A percentile compares a stretch with the other conserved stretches of the same genome.
Conservation (phyloP, 2,888 invertebrate genomes). For the Stenotaenia linearis region DNA sequence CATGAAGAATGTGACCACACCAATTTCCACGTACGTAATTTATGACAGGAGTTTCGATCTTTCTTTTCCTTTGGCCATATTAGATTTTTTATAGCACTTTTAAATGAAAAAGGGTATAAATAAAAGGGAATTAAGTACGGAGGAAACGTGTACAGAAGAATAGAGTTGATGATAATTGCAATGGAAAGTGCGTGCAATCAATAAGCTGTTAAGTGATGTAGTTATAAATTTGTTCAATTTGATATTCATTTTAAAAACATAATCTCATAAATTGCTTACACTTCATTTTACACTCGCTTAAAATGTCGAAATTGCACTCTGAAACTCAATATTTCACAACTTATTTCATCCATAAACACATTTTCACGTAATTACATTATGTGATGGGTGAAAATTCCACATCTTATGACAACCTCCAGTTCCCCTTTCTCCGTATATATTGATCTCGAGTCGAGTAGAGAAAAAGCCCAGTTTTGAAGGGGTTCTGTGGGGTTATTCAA, state of each 20-base stretch:
- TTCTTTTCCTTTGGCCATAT: neutral
- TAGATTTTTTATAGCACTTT: neutral
- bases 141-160: neutral
- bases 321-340: slow-evolving; percentile 20
- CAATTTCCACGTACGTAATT: slow-evolving; percentile 27
- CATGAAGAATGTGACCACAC: slow-evolving; percentile 7
- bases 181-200: neutral
- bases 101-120: neutral
- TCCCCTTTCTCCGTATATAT: slow-evolving; percentile 4
- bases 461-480: slow-evolving; percentile 7
- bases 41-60: neutral
- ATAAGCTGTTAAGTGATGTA: neutral
- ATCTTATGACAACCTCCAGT: slow-evolving; percentile 3
- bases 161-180: neutral
- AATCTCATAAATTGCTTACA: slow-evolving; percentile 4
- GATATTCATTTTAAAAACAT: neutral
- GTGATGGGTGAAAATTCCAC: slow-evolving; percentile 14
- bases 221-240: slow-evolving; percentile 12
- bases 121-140: neutral
- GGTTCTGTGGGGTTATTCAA: slow-evolving; percentile 14
- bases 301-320: slow-evolving; percentile 13
- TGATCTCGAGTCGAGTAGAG: neutral
- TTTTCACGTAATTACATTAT: slow-evolving; percentile 12
- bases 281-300: slow-evolving; percentile 21
- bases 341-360: slow-evolving; percentile 24